These are phyloP conservation scores for Colaptes auratus DNA, from an alignment of 2,113 vertebrate species.

Conservation along the genomic window DNA sequence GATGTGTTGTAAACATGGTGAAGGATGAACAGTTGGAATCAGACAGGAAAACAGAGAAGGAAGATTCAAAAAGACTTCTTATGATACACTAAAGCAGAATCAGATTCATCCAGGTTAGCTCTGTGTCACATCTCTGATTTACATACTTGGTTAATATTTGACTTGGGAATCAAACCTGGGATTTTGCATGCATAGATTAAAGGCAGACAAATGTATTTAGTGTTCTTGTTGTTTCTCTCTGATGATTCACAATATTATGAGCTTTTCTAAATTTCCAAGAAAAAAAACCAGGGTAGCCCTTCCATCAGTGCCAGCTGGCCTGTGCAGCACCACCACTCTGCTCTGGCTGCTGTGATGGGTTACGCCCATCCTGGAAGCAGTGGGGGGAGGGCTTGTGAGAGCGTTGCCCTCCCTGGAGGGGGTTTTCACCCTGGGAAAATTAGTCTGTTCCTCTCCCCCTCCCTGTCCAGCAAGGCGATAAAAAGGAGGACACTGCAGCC, in stretches of 20 bases:
- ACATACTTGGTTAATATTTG: not conserved
- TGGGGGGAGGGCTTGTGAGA: no score
- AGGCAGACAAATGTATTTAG: not conserved
- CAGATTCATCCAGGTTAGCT: not conserved
- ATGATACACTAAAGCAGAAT: not conserved
- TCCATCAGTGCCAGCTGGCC: not conserved
- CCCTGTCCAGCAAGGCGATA: no score
- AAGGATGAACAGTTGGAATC: not conserved
- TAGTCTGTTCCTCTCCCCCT: no score
- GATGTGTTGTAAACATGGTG: accelerated
- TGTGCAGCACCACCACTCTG: not conserved
- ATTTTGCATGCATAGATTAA: not conserved
- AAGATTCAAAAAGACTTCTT: not conserved
- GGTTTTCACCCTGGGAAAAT: no score
- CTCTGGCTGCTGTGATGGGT: not conserved
- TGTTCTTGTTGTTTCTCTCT: not conserved
- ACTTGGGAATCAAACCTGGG: not conserved
- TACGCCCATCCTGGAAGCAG: no score
- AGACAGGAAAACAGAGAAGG: not conserved
- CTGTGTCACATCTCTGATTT: not conserved
- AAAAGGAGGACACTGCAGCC: no score
- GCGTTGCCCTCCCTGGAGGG: no score
- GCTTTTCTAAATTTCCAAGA: not conserved
- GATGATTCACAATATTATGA: not conserved
- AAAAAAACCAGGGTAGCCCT: not conserved